phyloP scores from a whole-genome alignment of 2,797 vertebrate genomes.

The Limosa lapponica region DNA sequence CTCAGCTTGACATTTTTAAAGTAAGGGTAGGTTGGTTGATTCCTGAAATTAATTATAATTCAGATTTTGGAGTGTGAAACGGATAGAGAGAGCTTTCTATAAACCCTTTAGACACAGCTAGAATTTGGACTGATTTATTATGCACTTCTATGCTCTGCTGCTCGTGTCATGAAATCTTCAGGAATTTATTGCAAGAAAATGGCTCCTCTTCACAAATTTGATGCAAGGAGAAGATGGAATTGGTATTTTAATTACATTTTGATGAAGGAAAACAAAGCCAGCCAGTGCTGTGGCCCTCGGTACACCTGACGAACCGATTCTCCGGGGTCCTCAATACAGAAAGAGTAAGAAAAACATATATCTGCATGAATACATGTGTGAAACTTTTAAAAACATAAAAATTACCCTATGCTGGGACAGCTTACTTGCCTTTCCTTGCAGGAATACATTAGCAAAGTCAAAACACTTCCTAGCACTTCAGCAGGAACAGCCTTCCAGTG shows the following conservation, averaged over 20 bases:
- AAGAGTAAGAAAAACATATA: background rate
- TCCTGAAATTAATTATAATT: slow-evolving; percentile 71
- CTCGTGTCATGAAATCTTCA: slow-evolving; percentile 14
- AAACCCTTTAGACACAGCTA: slow-evolving; percentile 63
- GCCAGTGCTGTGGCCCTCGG: background rate
- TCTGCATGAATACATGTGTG: background rate
- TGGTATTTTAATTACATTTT: slow-evolving; percentile 17
- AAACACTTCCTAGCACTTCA: background rate
- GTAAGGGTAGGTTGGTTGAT: slow-evolving; percentile 45
- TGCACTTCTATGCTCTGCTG: slow-evolving; percentile 22
- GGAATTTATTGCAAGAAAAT: slow-evolving; percentile 31
- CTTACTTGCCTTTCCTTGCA: background rate
- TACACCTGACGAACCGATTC: background rate
- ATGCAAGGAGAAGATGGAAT: background rate
- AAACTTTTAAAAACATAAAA: background rate
- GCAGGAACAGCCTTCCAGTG: background rate
- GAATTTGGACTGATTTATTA: slow-evolving; percentile 60
- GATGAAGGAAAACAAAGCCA: background rate
- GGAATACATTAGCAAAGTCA: background rate
- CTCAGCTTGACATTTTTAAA: slow-evolving; percentile 51
- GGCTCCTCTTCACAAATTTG: background rate
- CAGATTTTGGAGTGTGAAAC: slow-evolving; percentile 54
- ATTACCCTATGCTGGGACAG: background rate
- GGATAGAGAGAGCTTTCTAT: slow-evolving; percentile 47
- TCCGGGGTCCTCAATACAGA: background rate